Conservation (phyloP, 2,797 vertebrate species). For the Pangasius macronema region DNA sequence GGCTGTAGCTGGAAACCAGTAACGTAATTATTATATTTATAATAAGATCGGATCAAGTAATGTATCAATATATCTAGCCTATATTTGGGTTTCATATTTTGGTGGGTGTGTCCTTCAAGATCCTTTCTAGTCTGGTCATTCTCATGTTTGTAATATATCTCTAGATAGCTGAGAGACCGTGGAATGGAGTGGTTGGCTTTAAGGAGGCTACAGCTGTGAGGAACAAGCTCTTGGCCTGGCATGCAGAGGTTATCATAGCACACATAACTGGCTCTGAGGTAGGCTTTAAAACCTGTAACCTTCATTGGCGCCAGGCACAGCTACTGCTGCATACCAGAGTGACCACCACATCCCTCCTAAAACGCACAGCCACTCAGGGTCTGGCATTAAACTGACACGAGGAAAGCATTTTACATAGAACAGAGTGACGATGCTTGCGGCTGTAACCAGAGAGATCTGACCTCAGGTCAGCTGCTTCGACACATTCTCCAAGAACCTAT, state of each 20-base stretch:
- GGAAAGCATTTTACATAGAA: constrained; percentile 36
- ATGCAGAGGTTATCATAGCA: constrained; percentile 52
- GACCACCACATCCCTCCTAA: constrained; percentile 46
- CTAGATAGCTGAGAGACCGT: constrained; percentile 5
- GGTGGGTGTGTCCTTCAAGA: neutral
- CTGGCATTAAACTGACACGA: constrained; percentile 35
- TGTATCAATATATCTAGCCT: neutral
- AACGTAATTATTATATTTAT: constrained; percentile 7
- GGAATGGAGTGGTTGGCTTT: constrained; percentile 13
- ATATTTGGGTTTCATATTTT: neutral
- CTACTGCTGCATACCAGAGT: constrained; percentile 53
- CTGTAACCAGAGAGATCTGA: constrained; percentile 31
- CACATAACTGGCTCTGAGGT: constrained; percentile 45
- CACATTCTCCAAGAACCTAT: constrained; percentile 28
- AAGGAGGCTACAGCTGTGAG: constrained; percentile 29
- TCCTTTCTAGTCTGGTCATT: neutral
- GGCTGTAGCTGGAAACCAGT: neutral
- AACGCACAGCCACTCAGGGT: constrained; percentile 34
- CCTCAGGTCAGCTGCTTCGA: constrained; percentile 33
- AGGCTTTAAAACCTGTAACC: constrained; percentile 52
- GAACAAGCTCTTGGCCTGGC: constrained; percentile 39
- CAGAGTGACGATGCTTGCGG: constrained; percentile 5
- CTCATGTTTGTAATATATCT: constrained; percentile 4
- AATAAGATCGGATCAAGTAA: neutral
- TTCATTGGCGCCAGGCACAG: constrained; percentile 50